Evolutionary conservation across 2,113 vertebrate genomes (phyloP), one percentile per base, ranked within the genome.

Genomic region (Illadopsis cleaveri): DNA sequence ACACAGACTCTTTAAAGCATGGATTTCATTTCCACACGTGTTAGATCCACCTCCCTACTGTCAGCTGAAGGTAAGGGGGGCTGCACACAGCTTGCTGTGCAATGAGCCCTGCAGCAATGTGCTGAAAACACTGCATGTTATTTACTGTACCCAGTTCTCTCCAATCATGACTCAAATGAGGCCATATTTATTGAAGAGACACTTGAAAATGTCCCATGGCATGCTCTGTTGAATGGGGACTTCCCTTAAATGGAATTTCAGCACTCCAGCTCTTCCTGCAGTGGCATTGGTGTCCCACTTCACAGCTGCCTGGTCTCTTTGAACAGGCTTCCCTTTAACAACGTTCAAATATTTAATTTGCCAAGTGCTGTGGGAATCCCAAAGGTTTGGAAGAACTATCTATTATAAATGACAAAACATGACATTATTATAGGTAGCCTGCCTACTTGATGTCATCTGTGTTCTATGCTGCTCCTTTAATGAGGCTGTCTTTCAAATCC

Each of bases 351-450:
- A 96, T 91, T 78, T 84, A 91, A 94, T 94, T 95, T 95, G 88
- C 68, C 69, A 66, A 94, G 82, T 85, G 94, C 89, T 82, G 60
- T 65, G 82, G 71, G 86, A 93, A 96, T 94, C 86, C 93, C 95
- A 90, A 87, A 93, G 91, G 86, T 94, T 97, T 94, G 65, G 90
- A 97, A 90, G 89, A 87, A 44, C 88, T 88, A 86, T 94, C 85
- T 95, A 82, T 89, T 92, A 91, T 82, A 93, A 85, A 86, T 91
- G 94, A 96, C 93, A 94, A 96, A 97, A 94, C 80, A 94, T 76
- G 82, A 82, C 91, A 94, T 91, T 96, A 90, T 91, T 94, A 90
- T 64, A 92, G 92, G 96, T 91, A 96, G 96, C 89, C 94, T 96
- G 94, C 82, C 92, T 93, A 82, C 90, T 93, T 5, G 8, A 94